Evolutionary conservation across 2,113 vertebrate species (phyloP).

Genomic region (Dolichotis patagonum): DNA sequence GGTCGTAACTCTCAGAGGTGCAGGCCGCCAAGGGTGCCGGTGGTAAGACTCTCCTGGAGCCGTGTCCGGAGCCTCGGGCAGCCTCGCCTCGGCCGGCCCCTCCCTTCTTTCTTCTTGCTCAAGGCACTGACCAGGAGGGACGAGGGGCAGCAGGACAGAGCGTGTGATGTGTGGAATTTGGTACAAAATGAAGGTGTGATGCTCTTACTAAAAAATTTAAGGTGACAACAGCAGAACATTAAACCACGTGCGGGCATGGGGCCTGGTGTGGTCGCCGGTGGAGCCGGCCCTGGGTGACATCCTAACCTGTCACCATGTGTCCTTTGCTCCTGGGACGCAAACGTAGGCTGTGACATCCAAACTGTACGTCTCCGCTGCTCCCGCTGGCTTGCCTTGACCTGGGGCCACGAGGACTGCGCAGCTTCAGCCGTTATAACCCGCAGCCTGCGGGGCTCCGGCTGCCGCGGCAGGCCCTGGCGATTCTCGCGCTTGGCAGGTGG

Average conservation of each 20-base stretch:
- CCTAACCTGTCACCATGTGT: not conserved
- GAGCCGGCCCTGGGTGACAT: not conserved
- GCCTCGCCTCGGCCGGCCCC: too few relatives aligned
- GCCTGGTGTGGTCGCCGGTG: too few relatives aligned
- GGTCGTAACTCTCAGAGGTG: too few relatives aligned
- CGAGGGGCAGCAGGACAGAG: not conserved
- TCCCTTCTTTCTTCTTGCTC: too few relatives aligned
- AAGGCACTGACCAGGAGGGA: too few relatives aligned
- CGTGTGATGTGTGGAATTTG: not conserved
- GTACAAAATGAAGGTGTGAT: not conserved
- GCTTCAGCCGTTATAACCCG: not conserved
- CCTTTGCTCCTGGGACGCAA: not conserved
- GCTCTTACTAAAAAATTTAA: not conserved
- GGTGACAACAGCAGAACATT: rapidly evolving
- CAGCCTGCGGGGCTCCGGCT: not conserved
- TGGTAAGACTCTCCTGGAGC: not conserved
- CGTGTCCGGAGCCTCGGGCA: too few relatives aligned
- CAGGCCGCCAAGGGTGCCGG: too few relatives aligned
- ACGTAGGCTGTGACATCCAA: not conserved
- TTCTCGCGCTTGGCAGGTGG: too few relatives aligned
- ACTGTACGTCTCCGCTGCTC: not conserved
- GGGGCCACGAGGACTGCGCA: not conserved
- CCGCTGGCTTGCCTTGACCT: not conserved
- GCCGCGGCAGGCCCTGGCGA: too few relatives aligned
- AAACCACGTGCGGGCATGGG: rapidly evolving